Conservation (phyloP, 2,113 vertebrate species). For the Phaethornis superciliosus region DNA sequence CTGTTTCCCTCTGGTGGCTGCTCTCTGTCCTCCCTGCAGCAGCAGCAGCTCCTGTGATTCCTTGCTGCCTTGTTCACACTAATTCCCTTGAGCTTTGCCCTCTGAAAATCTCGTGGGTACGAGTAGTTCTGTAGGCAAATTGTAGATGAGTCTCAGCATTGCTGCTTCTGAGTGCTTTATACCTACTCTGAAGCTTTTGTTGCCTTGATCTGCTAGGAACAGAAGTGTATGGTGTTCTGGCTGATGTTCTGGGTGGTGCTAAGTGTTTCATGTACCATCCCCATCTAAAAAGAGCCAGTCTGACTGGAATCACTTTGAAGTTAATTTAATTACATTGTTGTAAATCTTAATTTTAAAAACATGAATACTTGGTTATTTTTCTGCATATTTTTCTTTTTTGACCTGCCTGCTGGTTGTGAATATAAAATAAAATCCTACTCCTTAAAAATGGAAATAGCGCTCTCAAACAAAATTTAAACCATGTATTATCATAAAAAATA, state of each 20-base stretch:
- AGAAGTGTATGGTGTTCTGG: neutral
- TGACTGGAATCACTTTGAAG: neutral
- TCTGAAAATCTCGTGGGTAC: neutral
- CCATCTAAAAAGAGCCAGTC: neutral
- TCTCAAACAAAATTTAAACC: neutral
- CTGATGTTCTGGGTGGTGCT: rapidly evolving
- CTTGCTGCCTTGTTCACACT: neutral
- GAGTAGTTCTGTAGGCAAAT: neutral
- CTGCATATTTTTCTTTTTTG: neutral
- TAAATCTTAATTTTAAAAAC: neutral
- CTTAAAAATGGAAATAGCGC: neutral
- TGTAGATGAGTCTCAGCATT: neutral
- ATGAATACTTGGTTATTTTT: neutral
- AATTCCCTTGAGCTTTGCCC: neutral
- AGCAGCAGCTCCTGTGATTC: neutral
- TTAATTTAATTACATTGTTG: neutral
- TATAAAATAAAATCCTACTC: neutral
- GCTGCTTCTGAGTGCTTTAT: neutral
- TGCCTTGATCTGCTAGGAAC: neutral
- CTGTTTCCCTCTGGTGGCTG: conserved; percentile 10
- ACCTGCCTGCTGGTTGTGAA: neutral
- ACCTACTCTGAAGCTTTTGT: neutral
- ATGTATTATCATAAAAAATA: neutral
- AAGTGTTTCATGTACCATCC: neutral
- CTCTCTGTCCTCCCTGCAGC: neutral